Evolutionary conservation across 1,140 invertebrate genomes (phyloP).

Genomic region (Drosophila baimaii): DNA sequence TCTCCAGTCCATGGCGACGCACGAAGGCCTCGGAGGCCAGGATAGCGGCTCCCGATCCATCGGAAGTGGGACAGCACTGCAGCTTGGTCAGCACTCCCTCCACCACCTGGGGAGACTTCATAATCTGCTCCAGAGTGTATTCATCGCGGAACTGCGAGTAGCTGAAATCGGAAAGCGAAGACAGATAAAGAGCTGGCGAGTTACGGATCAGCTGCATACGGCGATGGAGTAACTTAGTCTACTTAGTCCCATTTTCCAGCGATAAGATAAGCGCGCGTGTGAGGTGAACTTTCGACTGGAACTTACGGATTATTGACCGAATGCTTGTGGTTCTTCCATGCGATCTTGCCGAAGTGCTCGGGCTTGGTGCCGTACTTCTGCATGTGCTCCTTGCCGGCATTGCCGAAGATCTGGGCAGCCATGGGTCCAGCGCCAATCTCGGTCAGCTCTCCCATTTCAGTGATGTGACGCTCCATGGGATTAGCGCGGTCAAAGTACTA

Average conservation of each 20-base stretch:
- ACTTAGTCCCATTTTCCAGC: slow-evolving; percentile 93
- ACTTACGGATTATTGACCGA: slow-evolving; percentile 97
- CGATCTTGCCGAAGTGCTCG: slow-evolving; percentile 98
- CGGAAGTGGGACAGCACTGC: slow-evolving; percentile 98
- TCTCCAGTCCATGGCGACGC: too few species aligned
- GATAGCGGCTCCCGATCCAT: too few species aligned
- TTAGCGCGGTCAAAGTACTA: slow-evolving; percentile 94
- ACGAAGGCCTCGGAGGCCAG: too few species aligned
- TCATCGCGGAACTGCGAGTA: slow-evolving; percentile 96
- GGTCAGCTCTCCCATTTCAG: slow-evolving; percentile 92
- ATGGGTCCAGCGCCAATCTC: slow-evolving; percentile 93
- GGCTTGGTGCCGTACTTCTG: slow-evolving; percentile 96
- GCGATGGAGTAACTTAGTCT: slow-evolving; percentile 87
- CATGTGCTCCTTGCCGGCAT: slow-evolving; percentile 98
- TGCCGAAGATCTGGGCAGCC: slow-evolving; percentile 98
- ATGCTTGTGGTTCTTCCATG: slow-evolving; percentile 98
- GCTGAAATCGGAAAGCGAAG: slow-evolving; percentile 60
- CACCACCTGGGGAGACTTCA: slow-evolving; percentile 93
- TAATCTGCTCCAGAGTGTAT: slow-evolving; percentile 95
- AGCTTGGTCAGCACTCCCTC: slow-evolving; percentile 96
- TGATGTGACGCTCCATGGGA: slow-evolving; percentile 96
- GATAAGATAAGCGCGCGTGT: slow-evolving; percentile 56
- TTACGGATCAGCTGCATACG: slow-evolving; percentile 16
- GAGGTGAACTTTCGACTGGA: slow-evolving; percentile 57
- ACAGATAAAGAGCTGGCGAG: slow-evolving; percentile 86